A percentile compares a stretch with the other conserved stretches of the same genome.
Evolutionary conservation across 2,888 invertebrate genomes (phyloP).

Genomic region (Noctua janthina): DNA sequence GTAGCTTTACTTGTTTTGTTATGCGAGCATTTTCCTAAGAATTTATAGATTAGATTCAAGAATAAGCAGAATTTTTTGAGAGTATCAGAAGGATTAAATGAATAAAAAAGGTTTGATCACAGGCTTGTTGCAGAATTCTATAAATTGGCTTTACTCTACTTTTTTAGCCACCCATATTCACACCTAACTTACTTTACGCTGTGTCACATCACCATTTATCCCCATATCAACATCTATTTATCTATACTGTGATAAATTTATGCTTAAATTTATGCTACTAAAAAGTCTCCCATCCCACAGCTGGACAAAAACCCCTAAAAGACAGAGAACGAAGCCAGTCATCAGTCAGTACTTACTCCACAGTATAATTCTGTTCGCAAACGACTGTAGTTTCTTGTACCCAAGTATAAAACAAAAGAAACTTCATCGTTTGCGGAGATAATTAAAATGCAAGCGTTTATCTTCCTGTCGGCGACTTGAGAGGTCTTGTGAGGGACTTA

Average conservation of each 20-base stretch:
- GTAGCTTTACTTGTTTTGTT: background rate
- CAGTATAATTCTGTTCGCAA: conserved; percentile 39
- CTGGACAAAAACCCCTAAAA: background rate
- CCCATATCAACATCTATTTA: background rate
- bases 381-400: conserved; percentile 52
- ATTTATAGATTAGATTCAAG: background rate
- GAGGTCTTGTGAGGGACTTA: conserved; percentile 26
- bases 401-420: conserved; percentile 45
- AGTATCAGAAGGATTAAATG: background rate
- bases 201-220: background rate
- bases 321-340: background rate
- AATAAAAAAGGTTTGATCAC: background rate
- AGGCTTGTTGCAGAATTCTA: background rate
- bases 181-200: background rate
- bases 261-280: too few species aligned
- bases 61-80: background rate
- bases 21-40: background rate
- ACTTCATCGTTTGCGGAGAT: conserved; percentile 51
- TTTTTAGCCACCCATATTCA: background rate
- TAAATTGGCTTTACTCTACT: background rate
- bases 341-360: conserved; percentile 24
- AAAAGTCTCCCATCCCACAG: background rate
- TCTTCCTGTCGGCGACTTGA: conserved; percentile 36
- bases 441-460: conserved; percentile 58
- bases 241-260: too few species aligned